Conservation (phyloP, 2,797 vertebrate species). For the Choloepus didactylus region DNA sequence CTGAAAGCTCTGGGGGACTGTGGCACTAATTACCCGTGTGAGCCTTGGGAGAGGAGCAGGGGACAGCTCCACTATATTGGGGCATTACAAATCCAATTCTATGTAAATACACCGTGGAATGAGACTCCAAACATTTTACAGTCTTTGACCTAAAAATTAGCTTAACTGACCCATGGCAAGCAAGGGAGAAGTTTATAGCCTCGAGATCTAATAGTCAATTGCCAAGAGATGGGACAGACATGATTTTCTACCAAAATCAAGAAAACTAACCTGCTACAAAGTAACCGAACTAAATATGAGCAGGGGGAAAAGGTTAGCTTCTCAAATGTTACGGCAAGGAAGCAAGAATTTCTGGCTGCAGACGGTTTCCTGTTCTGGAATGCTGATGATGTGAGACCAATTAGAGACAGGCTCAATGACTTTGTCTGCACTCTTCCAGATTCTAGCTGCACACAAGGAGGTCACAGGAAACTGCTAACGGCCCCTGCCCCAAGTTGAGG, state of each 20-base stretch:
- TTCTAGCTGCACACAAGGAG: not conserved
- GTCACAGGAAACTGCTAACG: conserved; percentile 63
- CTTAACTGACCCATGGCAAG: not conserved
- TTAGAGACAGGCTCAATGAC: conserved; percentile 68
- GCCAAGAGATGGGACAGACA: conserved; percentile 4
- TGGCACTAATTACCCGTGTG: not conserved
- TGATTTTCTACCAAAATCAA: not conserved
- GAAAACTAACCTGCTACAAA: conserved; percentile 46
- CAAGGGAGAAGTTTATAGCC: not conserved
- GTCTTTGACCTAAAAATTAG: conserved; percentile 44
- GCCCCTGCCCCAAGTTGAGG: conserved; percentile 60
- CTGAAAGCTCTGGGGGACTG: not conserved
- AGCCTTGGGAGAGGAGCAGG: not conserved
- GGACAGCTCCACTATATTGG: not conserved
- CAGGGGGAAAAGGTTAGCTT: conserved; percentile 42
- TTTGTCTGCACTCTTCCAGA: conserved; percentile 59
- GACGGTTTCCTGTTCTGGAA: conserved; percentile 77
- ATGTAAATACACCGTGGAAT: not conserved
- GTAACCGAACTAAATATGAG: not conserved
- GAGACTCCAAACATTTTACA: not conserved
- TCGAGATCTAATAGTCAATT: not conserved
- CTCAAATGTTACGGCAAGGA: conserved; percentile 67
- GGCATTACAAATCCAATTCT: conserved; percentile 1
- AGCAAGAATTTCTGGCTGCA: conserved; percentile 72
- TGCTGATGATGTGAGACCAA: conserved; percentile 78